Evolutionary conservation across 2,113 vertebrate species (phyloP).

Genomic region (Eira barbara): DNA sequence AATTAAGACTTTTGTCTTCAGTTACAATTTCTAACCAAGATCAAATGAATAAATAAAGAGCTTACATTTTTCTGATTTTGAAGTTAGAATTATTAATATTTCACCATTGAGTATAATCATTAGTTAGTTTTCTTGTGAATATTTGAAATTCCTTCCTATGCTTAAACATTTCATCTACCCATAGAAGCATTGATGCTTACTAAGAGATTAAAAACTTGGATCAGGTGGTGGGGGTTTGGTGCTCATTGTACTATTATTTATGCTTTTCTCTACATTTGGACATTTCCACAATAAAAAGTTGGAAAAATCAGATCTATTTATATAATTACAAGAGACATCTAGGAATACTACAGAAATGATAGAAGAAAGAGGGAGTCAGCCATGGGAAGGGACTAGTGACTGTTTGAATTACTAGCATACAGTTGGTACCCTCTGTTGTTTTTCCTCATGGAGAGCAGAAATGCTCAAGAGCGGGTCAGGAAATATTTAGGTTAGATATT

Average conservation of each 20-base stretch:
- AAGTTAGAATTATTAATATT: constrained; percentile 37
- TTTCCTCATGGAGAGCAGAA: background rate
- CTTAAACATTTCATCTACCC: background rate
- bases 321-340: background rate
- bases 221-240: background rate
- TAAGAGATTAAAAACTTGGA: background rate
- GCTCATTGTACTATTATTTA: background rate
- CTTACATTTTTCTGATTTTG: constrained; percentile 18
- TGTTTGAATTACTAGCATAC: background rate
- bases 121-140: background rate
- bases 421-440: background rate
- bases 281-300: constrained; percentile 4
- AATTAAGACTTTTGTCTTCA: background rate
- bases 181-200: background rate
- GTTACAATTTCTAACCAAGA: background rate
- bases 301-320: background rate
- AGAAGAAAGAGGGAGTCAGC: background rate
- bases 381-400: background rate
- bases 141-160: background rate
- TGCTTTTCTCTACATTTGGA: background rate
- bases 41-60: background rate
- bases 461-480: background rate
- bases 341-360: background rate
- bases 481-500: background rate
- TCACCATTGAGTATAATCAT: background rate